phyloP scores from a whole-genome alignment of 2,113 vertebrate genomes.

The Pseudorhombus dupliciocellatus region DNA sequence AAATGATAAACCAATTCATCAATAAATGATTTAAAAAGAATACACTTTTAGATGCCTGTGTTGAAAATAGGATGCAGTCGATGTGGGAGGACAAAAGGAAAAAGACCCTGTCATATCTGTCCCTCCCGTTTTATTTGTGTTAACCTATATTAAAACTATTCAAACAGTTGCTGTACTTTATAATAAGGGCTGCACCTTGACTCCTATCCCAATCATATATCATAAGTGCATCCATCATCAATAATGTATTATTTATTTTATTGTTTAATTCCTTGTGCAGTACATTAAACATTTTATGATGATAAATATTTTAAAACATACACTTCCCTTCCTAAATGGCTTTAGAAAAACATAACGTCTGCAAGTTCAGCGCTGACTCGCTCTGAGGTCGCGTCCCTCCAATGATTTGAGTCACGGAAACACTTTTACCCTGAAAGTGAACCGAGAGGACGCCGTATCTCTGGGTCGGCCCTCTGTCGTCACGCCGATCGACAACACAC shows the following conservation, averaged over 20 bases:
- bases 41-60: too few species aligned
- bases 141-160: neutral
- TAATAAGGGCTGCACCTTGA: neutral
- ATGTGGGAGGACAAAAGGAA: slow-evolving; percentile 5
- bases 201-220: neutral
- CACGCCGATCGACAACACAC: slow-evolving; percentile 36
- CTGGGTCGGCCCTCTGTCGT: neutral
- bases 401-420: neutral
- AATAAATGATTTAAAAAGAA: neutral
- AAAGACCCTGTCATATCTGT: neutral
- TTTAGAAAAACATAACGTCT: slow-evolving; percentile 4
- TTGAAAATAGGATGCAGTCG: too few species aligned
- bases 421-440: neutral
- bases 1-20: neutral
- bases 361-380: neutral
- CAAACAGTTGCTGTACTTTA: neutral
- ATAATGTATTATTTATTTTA: neutral
- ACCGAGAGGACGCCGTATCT: too few species aligned
- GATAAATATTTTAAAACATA: slow-evolving; percentile 18
- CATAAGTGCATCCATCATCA: slow-evolving; percentile 9
- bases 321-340: neutral
- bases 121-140: neutral
- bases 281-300: slow-evolving; percentile 16
- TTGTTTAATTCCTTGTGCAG: slow-evolving; percentile 14
- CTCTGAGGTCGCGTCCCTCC: too few species aligned